phyloP scores from a whole-genome alignment of 2,797 vertebrate genomes.

The Harpagifer antarcticus region DNA sequence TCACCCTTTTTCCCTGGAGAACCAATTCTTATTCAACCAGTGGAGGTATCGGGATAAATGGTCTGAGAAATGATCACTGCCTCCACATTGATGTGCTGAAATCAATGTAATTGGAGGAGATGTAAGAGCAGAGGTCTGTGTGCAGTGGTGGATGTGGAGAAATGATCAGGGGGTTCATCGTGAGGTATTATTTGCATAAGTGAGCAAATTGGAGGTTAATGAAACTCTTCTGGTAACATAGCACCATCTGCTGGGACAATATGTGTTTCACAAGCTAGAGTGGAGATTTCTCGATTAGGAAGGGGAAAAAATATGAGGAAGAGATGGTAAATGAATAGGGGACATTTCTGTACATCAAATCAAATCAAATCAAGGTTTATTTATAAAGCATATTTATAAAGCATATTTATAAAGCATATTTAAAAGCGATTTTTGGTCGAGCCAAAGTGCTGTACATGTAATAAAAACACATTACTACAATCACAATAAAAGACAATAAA shows the following conservation, averaged over 20 bases:
- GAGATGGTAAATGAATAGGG: too few species aligned
- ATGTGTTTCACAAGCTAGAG: background rate
- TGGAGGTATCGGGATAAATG: conserved; percentile 38
- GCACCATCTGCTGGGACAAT: conserved; percentile 69
- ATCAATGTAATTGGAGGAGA: conserved; percentile 36
- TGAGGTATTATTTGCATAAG: background rate
- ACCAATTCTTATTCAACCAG: conserved; percentile 54
- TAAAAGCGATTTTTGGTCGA: too few species aligned
- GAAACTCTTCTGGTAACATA: conserved; percentile 11
- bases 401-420: too few species aligned
- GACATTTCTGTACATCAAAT: too few species aligned
- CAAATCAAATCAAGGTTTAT: too few species aligned
- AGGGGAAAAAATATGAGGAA: too few species aligned
- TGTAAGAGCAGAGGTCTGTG: background rate
- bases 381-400: too few species aligned
- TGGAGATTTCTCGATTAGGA: background rate
- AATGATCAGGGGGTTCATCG: background rate
- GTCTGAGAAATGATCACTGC: conserved; percentile 39
- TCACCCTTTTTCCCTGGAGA: conserved; percentile 31
- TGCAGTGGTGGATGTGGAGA: background rate
- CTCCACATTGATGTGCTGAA: background rate
- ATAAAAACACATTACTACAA: too few species aligned
- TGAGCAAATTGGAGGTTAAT: background rate
- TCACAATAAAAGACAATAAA: too few species aligned
- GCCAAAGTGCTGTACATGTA: too few species aligned